Conservation (phyloP, 2,888 invertebrate genomes). For the Meiosimyza platycephala region DNA sequence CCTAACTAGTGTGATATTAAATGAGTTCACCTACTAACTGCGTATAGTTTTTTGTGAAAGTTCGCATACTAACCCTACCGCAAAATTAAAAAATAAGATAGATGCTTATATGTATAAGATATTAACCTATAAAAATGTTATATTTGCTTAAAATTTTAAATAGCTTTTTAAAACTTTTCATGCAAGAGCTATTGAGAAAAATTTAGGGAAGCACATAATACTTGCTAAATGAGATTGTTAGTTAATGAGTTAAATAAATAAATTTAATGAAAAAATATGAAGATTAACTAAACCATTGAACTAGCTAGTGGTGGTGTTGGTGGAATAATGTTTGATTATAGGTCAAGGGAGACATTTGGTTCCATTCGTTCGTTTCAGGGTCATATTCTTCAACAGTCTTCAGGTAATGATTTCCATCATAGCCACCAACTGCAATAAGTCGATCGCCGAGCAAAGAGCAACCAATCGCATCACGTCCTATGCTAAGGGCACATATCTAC, state of each 20-base stretch:
- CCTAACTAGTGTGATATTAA: no score
- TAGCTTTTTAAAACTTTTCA: constrained; percentile 11
- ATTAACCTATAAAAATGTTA: no score
- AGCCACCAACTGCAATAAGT: constrained; percentile 86
- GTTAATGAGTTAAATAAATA: constrained; percentile 37
- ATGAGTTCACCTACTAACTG: no score
- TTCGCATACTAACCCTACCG: no score
- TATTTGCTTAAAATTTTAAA: no score
- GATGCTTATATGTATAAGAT: no score
- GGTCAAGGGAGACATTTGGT: constrained; percentile 80
- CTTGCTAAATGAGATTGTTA: constrained; percentile 3
- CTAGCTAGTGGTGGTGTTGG: constrained; percentile 62
- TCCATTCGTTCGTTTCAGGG: constrained; percentile 84
- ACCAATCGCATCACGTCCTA: constrained; percentile 89
- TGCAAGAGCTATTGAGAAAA: constrained; percentile 19
- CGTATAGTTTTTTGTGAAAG: no score
- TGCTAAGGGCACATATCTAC: constrained; percentile 79
- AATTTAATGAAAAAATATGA: constrained; percentile 41
- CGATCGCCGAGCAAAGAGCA: constrained; percentile 84
- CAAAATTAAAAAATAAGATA: no score
- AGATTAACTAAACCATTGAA: constrained; percentile 66
- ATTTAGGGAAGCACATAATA: not conserved
- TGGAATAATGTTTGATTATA: constrained; percentile 72
- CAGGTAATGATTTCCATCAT: constrained; percentile 89
- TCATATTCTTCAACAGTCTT: constrained; percentile 91